Conservation (phyloP, 2,888 invertebrate genomes). For the Herminia tarsipennalis region DNA sequence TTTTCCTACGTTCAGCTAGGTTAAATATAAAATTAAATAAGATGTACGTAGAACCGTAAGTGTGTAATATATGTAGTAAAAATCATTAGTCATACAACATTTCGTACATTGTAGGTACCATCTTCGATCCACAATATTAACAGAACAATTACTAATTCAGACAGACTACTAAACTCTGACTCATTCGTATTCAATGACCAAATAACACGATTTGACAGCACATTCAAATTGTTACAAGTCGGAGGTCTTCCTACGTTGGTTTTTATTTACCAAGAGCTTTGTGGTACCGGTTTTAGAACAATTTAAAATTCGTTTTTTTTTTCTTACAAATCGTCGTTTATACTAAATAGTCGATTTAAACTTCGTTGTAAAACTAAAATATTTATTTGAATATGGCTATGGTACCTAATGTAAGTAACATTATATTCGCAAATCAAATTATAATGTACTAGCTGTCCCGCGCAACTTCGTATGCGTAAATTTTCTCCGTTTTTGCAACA, state of each 20-base stretch:
- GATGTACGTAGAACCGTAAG: too few relatives aligned
- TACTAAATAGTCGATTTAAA: background rate
- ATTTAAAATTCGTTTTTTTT: conserved; percentile 5
- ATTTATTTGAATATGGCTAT: too few relatives aligned
- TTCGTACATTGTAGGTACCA: background rate
- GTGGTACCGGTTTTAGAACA: conserved; percentile 27
- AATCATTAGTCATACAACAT: too few relatives aligned
- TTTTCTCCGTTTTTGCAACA: too few relatives aligned
- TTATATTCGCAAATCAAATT: too few relatives aligned
- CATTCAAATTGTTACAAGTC: conserved; percentile 4
- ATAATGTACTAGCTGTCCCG: too few relatives aligned
- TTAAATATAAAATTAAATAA: too few relatives aligned
- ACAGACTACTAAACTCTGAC: conserved; percentile 21
- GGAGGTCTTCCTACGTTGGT: conserved; percentile 21
- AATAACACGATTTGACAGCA: conserved; percentile 13
- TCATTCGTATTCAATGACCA: conserved; percentile 12
- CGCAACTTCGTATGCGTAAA: too few relatives aligned
- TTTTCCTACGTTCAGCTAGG: too few relatives aligned
- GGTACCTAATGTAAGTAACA: too few relatives aligned
- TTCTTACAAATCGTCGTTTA: background rate
- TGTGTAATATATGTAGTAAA: too few relatives aligned
- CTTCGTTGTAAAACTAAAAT: background rate
- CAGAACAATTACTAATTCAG: conserved; percentile 32
- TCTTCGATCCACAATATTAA: conserved; percentile 14
- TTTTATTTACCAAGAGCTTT: conserved; percentile 8